Base-by-base conservation (phyloP, 2,888 invertebrate genomes). In the Celastrina argiolus region DNA sequence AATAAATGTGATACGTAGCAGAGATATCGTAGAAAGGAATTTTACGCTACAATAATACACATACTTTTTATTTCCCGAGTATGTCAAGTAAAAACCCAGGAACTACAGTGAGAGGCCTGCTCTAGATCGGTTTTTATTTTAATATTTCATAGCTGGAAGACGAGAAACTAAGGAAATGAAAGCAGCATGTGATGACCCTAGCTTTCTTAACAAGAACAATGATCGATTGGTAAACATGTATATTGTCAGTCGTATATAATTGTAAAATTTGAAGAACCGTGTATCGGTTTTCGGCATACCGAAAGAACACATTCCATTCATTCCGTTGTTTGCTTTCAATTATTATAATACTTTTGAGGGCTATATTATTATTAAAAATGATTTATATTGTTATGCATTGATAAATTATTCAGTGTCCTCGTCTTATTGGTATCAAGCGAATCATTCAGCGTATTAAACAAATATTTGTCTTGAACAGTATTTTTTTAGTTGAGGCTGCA, bases 101-200 rank as follows among this genome's bases (percentile, higher is more conserved):
- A 51, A 51, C 51, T 51, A 14, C 51, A 45, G 31, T 1, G 31
- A 36, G 10, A 36, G 51, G 22, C 51, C 22, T 22, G 26, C 22
- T 51, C 51, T 51, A 51, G 51, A 26, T 51, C 51, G 22, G 51
- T 51, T 51, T 51, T 51, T 51, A 51, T 31, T 31, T 51, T 51
- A 51, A 51, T 51, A 51, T 51, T 51, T 51, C 26, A 51, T 51
- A 12, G 22, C 51, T 51, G 22, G 51, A 51, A 51, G 22, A 12
- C 51, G 61, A 67, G 71, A 71, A 68, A 71, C 67, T 56, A 56
- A 70, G 71, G 71, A 71, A 71, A 59, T 66, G 68, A 65, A 68
- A 56, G 67, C 59, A 12, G 59, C 36, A 56, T 59, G 67, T 69
- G 68, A 45, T 67, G 61, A 61, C 22, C 36, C 39, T 39, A 7